Base-by-base conservation (phyloP, 2,888 invertebrate genomes). In the Ypsolopha scabrella region DNA sequence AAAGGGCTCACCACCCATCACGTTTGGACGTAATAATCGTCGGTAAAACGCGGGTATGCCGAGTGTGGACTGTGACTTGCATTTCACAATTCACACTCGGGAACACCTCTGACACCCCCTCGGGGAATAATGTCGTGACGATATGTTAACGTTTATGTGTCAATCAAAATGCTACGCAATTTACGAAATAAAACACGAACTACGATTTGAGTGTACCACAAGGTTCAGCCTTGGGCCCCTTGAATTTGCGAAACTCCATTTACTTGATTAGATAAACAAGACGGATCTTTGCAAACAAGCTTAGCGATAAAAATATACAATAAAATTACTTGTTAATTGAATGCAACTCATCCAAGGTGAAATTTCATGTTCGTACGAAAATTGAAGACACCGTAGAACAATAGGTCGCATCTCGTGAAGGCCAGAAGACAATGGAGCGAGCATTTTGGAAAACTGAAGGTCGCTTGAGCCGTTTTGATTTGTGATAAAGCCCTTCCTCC, bases 361-460 rank as follows among this genome's bases (percentile, higher is more conserved):
- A 78, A 74, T 75, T 74, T 68, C 65, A 68, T 74, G 72, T 74
- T 73, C 70, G 65, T 59, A 65, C 72, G 59, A 76, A 78, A 75
- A 75, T 74, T 75, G 64, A 75, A 74, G 73, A 73, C 62, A 56
- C 58, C 62, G 13, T 11, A 58, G 57, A 59, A 76, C 75, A 77
- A 77, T 76, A 62, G 72, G 52, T 60, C 58, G 62, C 52, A 53
- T 39, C 10, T 49, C 8, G 8, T 33, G 48, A 49, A 49, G 49
- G 49, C 51, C 52, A 50, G 47, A 50, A 53, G 57, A 64, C 62
- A 66, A 68, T 67, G 55, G 62, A 50, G 48, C 55, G 55, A 68
- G 69, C 69, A 77, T 81, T 83, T 85, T 83, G 80, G 71, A 80
- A 83, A 83, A 71, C 72, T 62, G 74, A 80, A 82, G 82, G 82